A percentile compares a stretch with the other conserved stretches of the same genome.
Conservation (phyloP, 1,140 invertebrate species). For the Antheraea pernyi region DNA sequence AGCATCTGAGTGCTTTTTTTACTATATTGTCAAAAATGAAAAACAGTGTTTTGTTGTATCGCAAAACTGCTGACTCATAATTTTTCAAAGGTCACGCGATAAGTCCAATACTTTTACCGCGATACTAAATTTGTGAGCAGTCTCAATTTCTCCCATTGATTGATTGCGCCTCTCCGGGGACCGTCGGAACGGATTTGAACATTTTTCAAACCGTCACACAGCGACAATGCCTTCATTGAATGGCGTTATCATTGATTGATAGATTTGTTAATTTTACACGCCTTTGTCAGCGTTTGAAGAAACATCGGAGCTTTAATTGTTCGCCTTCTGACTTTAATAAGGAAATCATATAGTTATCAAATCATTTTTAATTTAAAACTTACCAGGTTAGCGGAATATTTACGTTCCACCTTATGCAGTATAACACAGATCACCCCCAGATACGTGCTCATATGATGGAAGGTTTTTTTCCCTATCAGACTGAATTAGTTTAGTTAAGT, state of each 20-base stretch:
- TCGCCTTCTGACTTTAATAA: not conserved
- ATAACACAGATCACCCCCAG: too few species aligned
- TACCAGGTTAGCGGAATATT: too few species aligned
- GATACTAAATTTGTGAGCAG: slow-evolving; percentile 20
- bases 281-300: not conserved
- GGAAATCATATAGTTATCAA: too few species aligned
- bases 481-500: too few species aligned
- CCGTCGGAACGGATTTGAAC: slow-evolving; percentile 18
- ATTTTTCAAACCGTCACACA: slow-evolving; percentile 32
- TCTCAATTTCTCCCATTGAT: slow-evolving; percentile 34
- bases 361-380: too few species aligned
- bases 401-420: too few species aligned
- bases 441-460: too few species aligned
- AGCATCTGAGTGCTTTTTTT: too few species aligned
- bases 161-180: slow-evolving; percentile 26
- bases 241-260: slow-evolving; percentile 27
- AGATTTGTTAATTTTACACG: slow-evolving; percentile 21
- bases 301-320: not conserved
- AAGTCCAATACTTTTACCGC: not conserved
- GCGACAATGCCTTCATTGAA: slow-evolving; percentile 30
- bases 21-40: too few species aligned
- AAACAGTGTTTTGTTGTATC: too few species aligned
- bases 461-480: too few species aligned
- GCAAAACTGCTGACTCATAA: too few species aligned
- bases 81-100: not conserved